phyloP scores from a whole-genome alignment of 2,888 invertebrate species.

The Athalia circularis region DNA sequence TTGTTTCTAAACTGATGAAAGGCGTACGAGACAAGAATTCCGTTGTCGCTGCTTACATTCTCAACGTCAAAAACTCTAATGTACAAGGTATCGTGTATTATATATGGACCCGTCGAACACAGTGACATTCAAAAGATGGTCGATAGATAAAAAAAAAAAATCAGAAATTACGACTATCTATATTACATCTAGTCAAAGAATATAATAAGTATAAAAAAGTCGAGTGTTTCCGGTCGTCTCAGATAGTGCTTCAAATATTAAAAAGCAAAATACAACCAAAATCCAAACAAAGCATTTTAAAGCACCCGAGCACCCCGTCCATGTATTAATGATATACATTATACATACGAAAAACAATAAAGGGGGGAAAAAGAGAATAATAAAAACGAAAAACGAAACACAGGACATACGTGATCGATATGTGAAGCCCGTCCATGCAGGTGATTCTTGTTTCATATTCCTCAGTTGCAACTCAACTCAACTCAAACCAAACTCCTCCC shows the following conservation, averaged over 20 bases:
- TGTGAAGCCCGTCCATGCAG: background rate
- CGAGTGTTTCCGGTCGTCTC: slow-evolving; percentile 33
- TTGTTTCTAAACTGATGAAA: too few species aligned
- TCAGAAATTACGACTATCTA: background rate
- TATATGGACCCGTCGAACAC: too few species aligned
- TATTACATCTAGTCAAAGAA: background rate
- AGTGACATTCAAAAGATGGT: too few species aligned
- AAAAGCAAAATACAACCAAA: background rate
- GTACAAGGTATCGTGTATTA: too few species aligned
- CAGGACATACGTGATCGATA: background rate
- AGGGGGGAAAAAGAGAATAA: too few species aligned
- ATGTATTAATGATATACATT: too few species aligned
- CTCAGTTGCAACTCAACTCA: background rate
- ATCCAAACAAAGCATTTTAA: background rate
- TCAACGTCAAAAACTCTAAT: too few species aligned
- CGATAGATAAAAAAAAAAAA: background rate
- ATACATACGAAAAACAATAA: too few species aligned
- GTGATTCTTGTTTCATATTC: slow-evolving; percentile 37
- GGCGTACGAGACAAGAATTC: too few species aligned
- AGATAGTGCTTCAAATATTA: too few species aligned
- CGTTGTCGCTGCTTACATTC: too few species aligned
- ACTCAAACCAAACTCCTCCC: background rate
- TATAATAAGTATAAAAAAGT: slow-evolving; percentile 15
- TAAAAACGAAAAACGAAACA: too few species aligned
- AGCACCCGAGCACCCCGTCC: background rate